Conservation (phyloP, 2,888 invertebrate species). For the Melikaiella ostensackeni region DNA sequence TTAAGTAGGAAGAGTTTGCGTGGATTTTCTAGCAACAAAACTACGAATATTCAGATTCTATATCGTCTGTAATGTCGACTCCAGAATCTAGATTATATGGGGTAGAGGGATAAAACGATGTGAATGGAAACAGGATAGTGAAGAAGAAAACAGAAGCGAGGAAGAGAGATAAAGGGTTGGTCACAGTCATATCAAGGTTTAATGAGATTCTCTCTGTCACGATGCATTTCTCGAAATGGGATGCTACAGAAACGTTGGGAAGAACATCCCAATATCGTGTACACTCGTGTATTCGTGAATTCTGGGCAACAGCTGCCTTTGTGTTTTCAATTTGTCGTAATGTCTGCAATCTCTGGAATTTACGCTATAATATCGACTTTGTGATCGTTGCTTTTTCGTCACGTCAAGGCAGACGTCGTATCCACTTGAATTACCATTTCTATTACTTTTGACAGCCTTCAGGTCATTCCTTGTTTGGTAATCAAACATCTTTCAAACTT, state of each 20-base stretch:
- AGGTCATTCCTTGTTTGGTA: neutral
- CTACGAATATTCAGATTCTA: conserved; percentile 13
- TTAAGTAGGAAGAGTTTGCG: neutral
- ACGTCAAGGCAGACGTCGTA: neutral
- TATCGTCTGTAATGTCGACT: conserved; percentile 16
- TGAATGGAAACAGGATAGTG: conserved; percentile 27
- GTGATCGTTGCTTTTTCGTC: conserved; percentile 2
- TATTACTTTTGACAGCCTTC: conserved; percentile 16
- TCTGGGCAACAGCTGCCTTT: conserved; percentile 64
- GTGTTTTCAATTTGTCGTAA: conserved; percentile 70
- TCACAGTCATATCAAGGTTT: conserved; percentile 37
- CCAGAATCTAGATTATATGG: conserved; percentile 6
- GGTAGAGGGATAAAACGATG: conserved; percentile 28
- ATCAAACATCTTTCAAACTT: neutral
- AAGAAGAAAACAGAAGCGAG: neutral
- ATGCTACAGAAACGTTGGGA: conserved; percentile 26
- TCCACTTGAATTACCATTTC: conserved; percentile 13
- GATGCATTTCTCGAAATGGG: conserved; percentile 30
- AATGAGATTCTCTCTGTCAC: conserved; percentile 32
- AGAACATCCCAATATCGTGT: conserved; percentile 57
- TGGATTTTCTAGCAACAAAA: neutral
- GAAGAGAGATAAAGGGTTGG: neutral
- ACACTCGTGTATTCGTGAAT: conserved; percentile 57
- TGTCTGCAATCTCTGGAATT: conserved; percentile 51
- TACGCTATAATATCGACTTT: conserved; percentile 2